Evolutionary conservation across 2,797 vertebrate species (phyloP).

Genomic region (Pseudochirops corinnae): DNA sequence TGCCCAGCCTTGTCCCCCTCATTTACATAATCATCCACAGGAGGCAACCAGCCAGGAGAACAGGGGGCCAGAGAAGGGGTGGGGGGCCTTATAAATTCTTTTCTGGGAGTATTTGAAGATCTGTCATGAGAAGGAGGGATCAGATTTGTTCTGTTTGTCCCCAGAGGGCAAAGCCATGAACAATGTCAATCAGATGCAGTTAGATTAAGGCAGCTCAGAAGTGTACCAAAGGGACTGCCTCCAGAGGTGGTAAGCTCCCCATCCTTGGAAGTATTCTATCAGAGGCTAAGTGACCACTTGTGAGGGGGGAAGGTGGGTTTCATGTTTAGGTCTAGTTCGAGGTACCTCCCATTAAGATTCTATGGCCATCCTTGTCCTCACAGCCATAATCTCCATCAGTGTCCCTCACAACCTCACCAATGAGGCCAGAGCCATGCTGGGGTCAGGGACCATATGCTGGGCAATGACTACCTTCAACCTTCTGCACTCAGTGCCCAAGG

Average conservation of each 20-base stretch:
- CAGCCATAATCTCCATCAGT: neutral
- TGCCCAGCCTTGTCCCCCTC: neutral
- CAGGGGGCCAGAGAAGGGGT: constrained; percentile 73
- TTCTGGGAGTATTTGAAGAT: neutral
- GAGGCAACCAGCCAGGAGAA: constrained; percentile 73
- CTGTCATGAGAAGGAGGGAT: neutral
- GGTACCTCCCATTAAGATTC: neutral
- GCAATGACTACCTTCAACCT: neutral
- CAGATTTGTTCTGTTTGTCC: neutral
- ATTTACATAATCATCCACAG: neutral
- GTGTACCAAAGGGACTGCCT: neutral
- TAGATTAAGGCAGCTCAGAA: neutral
- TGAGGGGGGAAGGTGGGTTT: fast-evolving
- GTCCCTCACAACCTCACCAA: neutral
- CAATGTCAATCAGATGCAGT: neutral
- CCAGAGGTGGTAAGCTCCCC: neutral
- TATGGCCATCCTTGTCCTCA: neutral
- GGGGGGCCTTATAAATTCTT: constrained; percentile 29
- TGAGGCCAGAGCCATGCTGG: neutral
- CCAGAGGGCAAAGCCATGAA: neutral
- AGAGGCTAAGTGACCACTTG: neutral
- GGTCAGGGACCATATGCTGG: neutral
- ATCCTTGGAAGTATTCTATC: neutral
- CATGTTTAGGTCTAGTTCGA: neutral
- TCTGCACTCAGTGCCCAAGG: neutral